phyloP scores from a whole-genome alignment of 2,113 vertebrate species.

The Gadus macrocephalus region DNA sequence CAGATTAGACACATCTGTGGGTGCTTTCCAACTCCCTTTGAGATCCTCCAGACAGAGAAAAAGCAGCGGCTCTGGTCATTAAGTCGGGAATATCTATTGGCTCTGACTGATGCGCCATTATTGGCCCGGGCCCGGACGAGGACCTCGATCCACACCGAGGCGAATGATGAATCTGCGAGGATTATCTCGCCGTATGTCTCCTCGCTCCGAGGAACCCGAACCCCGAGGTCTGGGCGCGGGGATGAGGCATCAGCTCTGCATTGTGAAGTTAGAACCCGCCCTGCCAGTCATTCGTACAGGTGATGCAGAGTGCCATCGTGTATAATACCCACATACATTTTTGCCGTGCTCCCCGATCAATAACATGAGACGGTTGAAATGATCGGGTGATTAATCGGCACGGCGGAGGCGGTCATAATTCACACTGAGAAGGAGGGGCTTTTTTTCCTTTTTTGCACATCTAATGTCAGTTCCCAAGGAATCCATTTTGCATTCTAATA shows the following conservation, averaged over 20 bases:
- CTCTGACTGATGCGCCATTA: conserved; percentile 52
- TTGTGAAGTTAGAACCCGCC: conserved; percentile 20
- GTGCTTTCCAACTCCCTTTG: conserved; percentile 50
- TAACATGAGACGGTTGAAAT: conserved; percentile 5
- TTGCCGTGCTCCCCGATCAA: conserved; percentile 9
- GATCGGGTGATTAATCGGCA: conserved; percentile 19
- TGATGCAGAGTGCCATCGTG: not conserved
- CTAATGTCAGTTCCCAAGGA: conserved; percentile 13
- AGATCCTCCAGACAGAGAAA: conserved; percentile 33
- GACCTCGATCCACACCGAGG: conserved; percentile 32
- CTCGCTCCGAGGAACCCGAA: too few relatives aligned
- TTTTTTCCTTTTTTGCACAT: conserved; percentile 15
- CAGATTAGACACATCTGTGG: conserved; percentile 51
- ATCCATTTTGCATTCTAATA: conserved; percentile 25
- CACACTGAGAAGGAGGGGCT: conserved; percentile 1
- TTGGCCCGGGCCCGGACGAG: conserved; percentile 27
- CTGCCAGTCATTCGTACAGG: conserved; percentile 17
- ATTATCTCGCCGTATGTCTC: conserved; percentile 48
- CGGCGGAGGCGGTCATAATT: conserved; percentile 21
- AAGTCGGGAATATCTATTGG: conserved; percentile 44
- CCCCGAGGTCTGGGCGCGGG: not conserved
- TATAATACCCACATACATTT: conserved; percentile 7
- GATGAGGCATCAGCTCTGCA: conserved; percentile 1
- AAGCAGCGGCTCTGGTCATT: conserved; percentile 55
- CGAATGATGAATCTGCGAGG: conserved; percentile 37